Evolutionary conservation across 1,140 invertebrate genomes (phyloP).

Genomic region (Calephelis virginiensis): DNA sequence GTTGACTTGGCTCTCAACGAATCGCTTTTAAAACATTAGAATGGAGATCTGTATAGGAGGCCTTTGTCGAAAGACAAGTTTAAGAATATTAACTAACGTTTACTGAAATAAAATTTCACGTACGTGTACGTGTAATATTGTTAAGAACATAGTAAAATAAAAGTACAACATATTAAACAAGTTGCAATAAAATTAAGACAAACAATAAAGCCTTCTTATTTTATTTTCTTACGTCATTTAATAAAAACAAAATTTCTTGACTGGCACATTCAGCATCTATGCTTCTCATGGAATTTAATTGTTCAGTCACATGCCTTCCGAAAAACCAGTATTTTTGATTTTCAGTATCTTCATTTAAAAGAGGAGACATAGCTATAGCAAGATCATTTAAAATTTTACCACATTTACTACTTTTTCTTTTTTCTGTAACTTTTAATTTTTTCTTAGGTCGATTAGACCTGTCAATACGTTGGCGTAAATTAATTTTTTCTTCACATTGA

Average conservation of each 20-base stretch:
- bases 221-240: not conserved
- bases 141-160: too few species aligned
- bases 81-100: too few species aligned
- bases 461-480: constrained; percentile 43
- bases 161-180: too few species aligned
- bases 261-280: constrained; percentile 50
- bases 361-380: constrained; percentile 47
- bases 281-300: constrained; percentile 54
- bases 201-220: too few species aligned
- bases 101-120: too few species aligned
- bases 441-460: constrained; percentile 50
- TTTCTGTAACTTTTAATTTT: constrained; percentile 24
- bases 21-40: too few species aligned
- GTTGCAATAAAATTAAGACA: too few species aligned
- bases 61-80: too few species aligned
- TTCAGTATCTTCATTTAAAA: constrained; percentile 27
- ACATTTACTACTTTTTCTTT: constrained; percentile 42
- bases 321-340: constrained; percentile 58
- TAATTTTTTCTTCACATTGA: not conserved
- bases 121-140: too few species aligned
- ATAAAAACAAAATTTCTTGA: constrained; percentile 39
- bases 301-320: constrained; percentile 54
- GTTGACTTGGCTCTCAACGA: too few species aligned
- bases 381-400: constrained; percentile 55
- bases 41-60: too few species aligned